A percentile compares a stretch with the other conserved stretches of the same genome.
phyloP scores from a whole-genome alignment of 2,113 vertebrate species.

The Nerophis lumbriciformis region DNA sequence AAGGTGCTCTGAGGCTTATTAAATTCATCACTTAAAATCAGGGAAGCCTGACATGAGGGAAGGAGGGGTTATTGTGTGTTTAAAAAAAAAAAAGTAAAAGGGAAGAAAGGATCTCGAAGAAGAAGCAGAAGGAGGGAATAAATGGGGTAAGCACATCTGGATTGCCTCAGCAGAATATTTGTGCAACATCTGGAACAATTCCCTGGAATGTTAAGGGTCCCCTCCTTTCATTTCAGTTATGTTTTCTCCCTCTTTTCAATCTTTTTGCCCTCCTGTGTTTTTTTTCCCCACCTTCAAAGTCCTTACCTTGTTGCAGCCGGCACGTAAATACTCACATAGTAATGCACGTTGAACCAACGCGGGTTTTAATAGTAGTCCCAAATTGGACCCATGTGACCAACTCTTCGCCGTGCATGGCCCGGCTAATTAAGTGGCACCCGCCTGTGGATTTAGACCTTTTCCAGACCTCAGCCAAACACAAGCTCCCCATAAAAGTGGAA shows the following conservation, averaged over 20 bases:
- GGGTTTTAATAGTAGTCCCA: constrained; percentile 60
- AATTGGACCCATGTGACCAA: constrained; percentile 72
- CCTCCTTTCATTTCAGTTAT: constrained; percentile 57
- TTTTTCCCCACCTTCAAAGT: constrained; percentile 64
- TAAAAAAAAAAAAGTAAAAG: constrained; percentile 15
- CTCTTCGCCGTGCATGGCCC: constrained; percentile 37
- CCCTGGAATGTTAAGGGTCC: constrained; percentile 71
- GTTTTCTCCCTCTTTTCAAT: constrained; percentile 32
- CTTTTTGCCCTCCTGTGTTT: constrained; percentile 20
- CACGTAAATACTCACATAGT: constrained; percentile 59
- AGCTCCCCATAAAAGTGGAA: constrained; percentile 42
- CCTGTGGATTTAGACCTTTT: constrained; percentile 45
- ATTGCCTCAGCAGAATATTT: constrained; percentile 72
- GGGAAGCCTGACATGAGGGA: constrained; percentile 31
- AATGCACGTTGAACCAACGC: constrained; percentile 49
- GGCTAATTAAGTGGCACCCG: constrained; percentile 67
- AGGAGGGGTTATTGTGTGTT: constrained; percentile 12
- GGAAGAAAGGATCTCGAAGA: constrained; percentile 21
- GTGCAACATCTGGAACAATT: constrained; percentile 75
- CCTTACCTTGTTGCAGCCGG: constrained; percentile 27
- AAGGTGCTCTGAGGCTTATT: constrained; percentile 57
- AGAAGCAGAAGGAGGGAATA: constrained; percentile 47
- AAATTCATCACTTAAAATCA: constrained; percentile 58
- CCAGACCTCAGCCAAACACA: constrained; percentile 35
- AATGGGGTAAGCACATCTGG: constrained; percentile 71